These are phyloP conservation scores for Ceyx cyanopectus DNA, from an alignment of 2,113 vertebrate genomes.

Conservation along the genomic window DNA sequence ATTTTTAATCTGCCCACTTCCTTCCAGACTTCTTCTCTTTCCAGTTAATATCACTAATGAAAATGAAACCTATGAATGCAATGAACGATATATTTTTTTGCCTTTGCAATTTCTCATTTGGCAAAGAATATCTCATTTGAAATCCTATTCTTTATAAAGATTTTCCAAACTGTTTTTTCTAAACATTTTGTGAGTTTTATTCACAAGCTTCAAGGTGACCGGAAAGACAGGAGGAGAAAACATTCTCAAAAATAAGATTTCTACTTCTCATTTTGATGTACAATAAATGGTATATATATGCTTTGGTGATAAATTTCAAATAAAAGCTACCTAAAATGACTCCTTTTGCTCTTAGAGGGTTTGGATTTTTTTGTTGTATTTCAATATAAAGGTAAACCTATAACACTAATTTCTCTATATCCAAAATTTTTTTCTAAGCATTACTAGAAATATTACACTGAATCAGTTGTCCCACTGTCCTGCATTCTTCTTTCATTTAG, in stretches of 20 bases:
- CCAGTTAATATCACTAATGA: neutral
- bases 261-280: neutral
- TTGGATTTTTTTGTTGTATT: neutral
- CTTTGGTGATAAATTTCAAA: neutral
- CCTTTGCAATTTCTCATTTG: neutral
- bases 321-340: neutral
- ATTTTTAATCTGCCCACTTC: constrained; percentile 24
- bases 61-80: neutral
- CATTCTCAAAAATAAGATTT: neutral
- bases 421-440: neutral
- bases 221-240: neutral
- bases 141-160: neutral
- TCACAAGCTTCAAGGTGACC: neutral
- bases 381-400: neutral
- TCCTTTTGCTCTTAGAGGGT: neutral
- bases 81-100: neutral
- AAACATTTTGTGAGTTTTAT: neutral
- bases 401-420: neutral
- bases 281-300: neutral
- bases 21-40: constrained; percentile 1
- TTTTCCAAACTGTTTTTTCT: neutral
- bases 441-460: neutral
- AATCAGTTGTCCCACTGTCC: neutral
- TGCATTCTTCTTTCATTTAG: neutral
- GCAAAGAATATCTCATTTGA: neutral